Evolutionary conservation across 2,113 vertebrate genomes (phyloP).

Genomic region (Boulengeromyrus knoepffleri): DNA sequence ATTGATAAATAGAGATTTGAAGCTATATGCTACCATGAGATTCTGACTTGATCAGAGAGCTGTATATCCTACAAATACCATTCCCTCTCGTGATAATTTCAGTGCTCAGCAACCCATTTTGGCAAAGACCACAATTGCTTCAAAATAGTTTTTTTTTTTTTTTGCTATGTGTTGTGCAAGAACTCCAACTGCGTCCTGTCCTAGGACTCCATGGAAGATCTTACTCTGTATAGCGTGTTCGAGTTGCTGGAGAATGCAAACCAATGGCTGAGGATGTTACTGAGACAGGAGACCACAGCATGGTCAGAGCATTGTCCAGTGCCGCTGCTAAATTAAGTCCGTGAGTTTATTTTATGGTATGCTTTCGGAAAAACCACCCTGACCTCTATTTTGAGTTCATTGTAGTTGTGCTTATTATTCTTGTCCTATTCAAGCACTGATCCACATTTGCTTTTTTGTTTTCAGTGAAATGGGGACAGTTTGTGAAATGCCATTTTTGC

Average conservation of each 20-base stretch:
- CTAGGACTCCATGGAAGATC: conserved; percentile 47
- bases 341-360: conserved; percentile 61
- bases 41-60: not conserved
- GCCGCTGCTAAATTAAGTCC: conserved; percentile 59
- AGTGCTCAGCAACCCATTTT: conserved; percentile 48
- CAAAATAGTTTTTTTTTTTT: conserved; percentile 35
- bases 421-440: conserved; percentile 32
- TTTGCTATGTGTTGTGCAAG: conserved; percentile 31
- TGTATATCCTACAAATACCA: not conserved
- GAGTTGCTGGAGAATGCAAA: conserved; percentile 53
- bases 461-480: not conserved
- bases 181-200: conserved; percentile 34
- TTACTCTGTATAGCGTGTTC: conserved; percentile 29
- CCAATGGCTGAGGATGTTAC: conserved; percentile 54
- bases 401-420: conserved; percentile 54
- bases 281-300: conserved; percentile 59
- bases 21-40: not conserved
- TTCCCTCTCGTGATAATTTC: not conserved
- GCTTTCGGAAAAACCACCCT: conserved; percentile 56
- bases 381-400: conserved; percentile 57
- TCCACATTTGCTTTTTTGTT: conserved; percentile 24
- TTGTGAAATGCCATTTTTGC: not conserved
- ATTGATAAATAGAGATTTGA: not conserved
- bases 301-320: conserved; percentile 57
- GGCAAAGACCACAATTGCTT: conserved; percentile 58